Evolutionary conservation across 1,140 invertebrate species (phyloP).

Genomic region (Drosophila baimaii): DNA sequence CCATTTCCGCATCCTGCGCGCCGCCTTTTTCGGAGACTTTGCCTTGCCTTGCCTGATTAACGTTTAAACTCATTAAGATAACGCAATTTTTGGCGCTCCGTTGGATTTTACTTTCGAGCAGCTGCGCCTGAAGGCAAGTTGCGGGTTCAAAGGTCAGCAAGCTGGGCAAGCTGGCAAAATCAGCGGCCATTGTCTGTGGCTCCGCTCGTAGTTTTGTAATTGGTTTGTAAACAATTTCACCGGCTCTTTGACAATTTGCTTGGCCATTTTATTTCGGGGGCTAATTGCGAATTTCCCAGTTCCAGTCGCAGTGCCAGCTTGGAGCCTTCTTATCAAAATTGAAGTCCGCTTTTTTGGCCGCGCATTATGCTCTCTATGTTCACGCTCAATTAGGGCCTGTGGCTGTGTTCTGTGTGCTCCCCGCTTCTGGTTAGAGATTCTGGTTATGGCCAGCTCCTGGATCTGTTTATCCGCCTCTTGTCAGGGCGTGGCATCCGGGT

Average conservation of each 20-base stretch:
- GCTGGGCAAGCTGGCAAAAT: constrained; percentile 51
- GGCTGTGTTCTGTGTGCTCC: constrained; percentile 24
- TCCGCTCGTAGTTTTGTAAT: constrained; percentile 58
- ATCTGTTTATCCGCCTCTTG: constrained; percentile 31
- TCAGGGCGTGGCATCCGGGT: constrained; percentile 34
- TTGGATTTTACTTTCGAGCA: constrained; percentile 68
- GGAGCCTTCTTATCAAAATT: constrained; percentile 61
- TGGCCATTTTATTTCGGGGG: constrained; percentile 57
- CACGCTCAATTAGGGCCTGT: constrained; percentile 65
- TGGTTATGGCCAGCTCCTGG: constrained; percentile 10
- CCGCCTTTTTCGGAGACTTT: constrained; percentile 3
- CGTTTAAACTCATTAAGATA: constrained; percentile 83
- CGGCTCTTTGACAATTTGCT: constrained; percentile 70
- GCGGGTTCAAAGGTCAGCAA: constrained; percentile 66
- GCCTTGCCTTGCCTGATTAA: constrained; percentile 66
- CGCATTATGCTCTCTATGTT: constrained; percentile 59
- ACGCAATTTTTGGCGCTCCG: constrained; percentile 76
- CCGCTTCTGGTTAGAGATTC: constrained; percentile 24
- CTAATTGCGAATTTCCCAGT: constrained; percentile 61
- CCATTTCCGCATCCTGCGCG: constrained; percentile 55
- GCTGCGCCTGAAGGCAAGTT: constrained; percentile 45
- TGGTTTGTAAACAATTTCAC: constrained; percentile 78
- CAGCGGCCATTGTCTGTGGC: constrained; percentile 68
- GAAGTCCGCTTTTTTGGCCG: constrained; percentile 22
- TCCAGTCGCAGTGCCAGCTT: constrained; percentile 17